These are phyloP conservation scores for Beaufortia kweichowensis DNA, from an alignment of 2,113 vertebrate species.

Conservation along the genomic window DNA sequence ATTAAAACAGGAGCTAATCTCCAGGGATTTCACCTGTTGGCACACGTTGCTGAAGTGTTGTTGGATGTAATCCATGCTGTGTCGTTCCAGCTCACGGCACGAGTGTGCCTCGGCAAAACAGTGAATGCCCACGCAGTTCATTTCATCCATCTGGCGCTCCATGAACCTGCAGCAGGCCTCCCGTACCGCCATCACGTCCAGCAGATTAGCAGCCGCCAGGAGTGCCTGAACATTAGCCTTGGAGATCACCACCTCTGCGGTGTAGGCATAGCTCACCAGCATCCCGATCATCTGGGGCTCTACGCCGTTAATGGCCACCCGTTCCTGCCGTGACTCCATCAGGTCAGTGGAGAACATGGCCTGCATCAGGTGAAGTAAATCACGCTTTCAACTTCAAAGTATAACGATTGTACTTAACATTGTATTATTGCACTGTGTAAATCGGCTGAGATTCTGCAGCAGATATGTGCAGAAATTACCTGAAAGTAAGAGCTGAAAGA, in stretches of 20 bases:
- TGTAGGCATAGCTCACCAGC: conserved; percentile 79
- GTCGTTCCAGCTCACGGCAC: conserved; percentile 72
- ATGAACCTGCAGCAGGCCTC: conserved; percentile 78
- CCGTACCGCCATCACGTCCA: conserved; percentile 77
- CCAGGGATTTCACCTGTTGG: conserved; percentile 71
- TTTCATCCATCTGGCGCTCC: conserved; percentile 81
- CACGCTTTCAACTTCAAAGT: not conserved
- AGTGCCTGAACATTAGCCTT: conserved; percentile 79
- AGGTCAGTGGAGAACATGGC: conserved; percentile 80
- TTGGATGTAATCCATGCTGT: conserved; percentile 78
- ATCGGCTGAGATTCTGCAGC: too few species aligned
- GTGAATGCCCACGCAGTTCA: conserved; percentile 80
- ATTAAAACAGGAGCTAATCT: too few species aligned
- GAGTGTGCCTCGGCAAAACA: conserved; percentile 80
- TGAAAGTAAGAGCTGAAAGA: conserved; percentile 82
- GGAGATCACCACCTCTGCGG: conserved; percentile 77
- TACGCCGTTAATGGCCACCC: conserved; percentile 78
- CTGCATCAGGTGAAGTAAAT: conserved; percentile 47
- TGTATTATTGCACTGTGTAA: too few species aligned
- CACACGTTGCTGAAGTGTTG: conserved; percentile 73
- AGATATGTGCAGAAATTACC: conserved; percentile 54
- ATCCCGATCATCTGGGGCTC: conserved; percentile 82
- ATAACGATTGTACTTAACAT: too few species aligned
- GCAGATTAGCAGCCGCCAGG: conserved; percentile 77
- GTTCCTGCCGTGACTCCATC: conserved; percentile 79